A percentile compares a stretch with the other conserved stretches of the same genome.
These are phyloP conservation scores for Serinus canaria DNA, from an alignment of 2,113 vertebrate genomes.

Conservation along the genomic window DNA sequence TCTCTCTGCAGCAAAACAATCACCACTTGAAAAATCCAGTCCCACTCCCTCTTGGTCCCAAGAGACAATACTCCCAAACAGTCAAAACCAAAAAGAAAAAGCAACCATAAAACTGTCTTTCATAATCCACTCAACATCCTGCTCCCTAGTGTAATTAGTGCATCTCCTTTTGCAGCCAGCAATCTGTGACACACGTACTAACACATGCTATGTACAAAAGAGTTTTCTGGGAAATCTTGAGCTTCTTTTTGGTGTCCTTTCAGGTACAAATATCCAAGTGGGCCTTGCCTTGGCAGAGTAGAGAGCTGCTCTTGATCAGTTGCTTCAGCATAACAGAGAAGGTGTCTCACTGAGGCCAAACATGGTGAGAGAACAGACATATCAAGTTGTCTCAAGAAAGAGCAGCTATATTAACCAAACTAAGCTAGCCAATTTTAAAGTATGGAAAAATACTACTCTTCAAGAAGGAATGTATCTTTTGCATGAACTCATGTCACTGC, in stretches of 20 bases:
- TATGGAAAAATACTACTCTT: not conserved
- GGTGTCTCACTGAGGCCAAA: not conserved
- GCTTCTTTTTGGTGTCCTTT: not conserved
- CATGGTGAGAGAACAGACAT: not conserved
- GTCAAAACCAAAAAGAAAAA: not conserved
- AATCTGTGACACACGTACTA: not conserved
- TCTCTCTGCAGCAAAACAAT: not conserved
- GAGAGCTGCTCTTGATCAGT: not conserved
- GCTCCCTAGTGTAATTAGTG: not conserved
- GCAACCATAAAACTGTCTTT: not conserved
- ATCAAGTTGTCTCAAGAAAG: not conserved
- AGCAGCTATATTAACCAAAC: not conserved
- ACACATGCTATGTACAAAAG: rapidly evolving
- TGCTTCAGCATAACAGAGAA: not conserved
- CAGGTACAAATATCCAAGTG: not conserved
- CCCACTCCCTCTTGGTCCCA: not conserved
- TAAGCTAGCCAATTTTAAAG: not conserved
- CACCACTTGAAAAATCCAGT: not conserved
- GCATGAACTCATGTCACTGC: not conserved
- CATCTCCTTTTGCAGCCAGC: not conserved
- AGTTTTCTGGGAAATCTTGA: not conserved
- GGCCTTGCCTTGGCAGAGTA: not conserved
- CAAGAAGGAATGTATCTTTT: not conserved
- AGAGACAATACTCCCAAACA: not conserved
- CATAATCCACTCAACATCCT: not conserved